These are phyloP conservation scores for Murina feae DNA, from an alignment of 2,113 vertebrate species.

Conservation along the genomic window DNA sequence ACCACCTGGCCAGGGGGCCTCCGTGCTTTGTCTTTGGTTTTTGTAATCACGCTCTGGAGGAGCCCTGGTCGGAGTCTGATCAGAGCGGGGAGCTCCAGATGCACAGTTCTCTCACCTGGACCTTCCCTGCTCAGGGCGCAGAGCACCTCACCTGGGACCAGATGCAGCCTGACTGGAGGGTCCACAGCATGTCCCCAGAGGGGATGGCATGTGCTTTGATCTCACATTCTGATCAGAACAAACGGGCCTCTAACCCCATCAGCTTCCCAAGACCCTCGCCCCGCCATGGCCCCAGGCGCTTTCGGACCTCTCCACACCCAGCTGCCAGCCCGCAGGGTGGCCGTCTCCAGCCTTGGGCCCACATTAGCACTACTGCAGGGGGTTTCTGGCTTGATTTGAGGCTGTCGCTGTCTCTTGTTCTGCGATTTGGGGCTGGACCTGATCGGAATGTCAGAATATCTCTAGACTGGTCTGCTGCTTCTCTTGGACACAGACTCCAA, in stretches of 20 bases:
- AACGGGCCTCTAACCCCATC: background rate
- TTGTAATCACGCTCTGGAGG: background rate
- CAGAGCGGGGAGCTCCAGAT: background rate
- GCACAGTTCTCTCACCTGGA: background rate
- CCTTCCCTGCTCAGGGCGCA: background rate
- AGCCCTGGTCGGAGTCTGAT: background rate
- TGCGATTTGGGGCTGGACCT: background rate
- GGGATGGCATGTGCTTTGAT: accelerated
- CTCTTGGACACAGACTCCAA: background rate
- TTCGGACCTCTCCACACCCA: background rate
- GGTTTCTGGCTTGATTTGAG: background rate
- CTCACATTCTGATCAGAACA: background rate
- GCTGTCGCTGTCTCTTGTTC: background rate
- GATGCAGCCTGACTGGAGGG: accelerated
- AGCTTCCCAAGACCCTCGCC: background rate
- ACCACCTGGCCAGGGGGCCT: background rate
- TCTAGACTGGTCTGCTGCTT: background rate
- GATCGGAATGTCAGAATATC: background rate
- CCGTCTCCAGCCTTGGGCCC: background rate
- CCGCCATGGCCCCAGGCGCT: background rate
- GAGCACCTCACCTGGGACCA: accelerated
- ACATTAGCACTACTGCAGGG: background rate
- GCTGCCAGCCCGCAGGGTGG: background rate
- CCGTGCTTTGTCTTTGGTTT: background rate
- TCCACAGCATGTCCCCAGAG: background rate